Base-by-base conservation (phyloP, 2,797 vertebrate species). In the Crax fasciolata region DNA sequence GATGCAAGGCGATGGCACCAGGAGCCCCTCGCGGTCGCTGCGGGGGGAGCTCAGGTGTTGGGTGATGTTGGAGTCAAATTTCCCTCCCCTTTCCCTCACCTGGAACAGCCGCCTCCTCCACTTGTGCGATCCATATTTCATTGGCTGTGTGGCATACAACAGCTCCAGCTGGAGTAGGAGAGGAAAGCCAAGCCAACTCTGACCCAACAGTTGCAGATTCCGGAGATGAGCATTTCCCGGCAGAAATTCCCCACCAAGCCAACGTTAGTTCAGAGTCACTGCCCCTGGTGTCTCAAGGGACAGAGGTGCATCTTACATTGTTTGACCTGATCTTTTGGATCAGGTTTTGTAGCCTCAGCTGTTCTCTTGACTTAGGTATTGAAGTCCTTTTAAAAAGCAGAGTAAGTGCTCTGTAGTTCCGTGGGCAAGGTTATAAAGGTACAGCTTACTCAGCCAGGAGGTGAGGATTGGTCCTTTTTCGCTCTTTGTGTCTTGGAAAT, bases 231-330 rank as follows among this genome's bases (percentile, higher is more conserved):
- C 5, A 4, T 72, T 76, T 83, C 2, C 38, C 20, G 87, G 24
- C 39, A 73, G 66, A 35, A 67, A 7, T 10, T 25, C 8, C 61
- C 55, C 21, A 16, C 49, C 41, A 30, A 46, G 35, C 18, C 4
- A 7, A 1, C 1, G n/a, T 27, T 23, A 6, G 41, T 49, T 49
- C 2, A 11, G 8, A 49, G 43, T 10, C 13, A 0, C 11, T 8
- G 51, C 5, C 10, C 57, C 16, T 11, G 4, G 44, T 2, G 49
- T 10, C 83, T 10, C 30, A 4, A n/a, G 49, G 25, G 52, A 1
- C 13, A 8, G 12, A 52, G n/a, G 1, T 14, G 18, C 41, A 1
- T 7, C 39, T 65, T 27, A 0, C 0, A 1, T 9, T 24, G 43
- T 41, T 6, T 71, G 25, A 4, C 55, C 57, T 62, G 27, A 20